phyloP scores from a whole-genome alignment of 2,113 vertebrate genomes.

The Lepus timidus region DNA sequence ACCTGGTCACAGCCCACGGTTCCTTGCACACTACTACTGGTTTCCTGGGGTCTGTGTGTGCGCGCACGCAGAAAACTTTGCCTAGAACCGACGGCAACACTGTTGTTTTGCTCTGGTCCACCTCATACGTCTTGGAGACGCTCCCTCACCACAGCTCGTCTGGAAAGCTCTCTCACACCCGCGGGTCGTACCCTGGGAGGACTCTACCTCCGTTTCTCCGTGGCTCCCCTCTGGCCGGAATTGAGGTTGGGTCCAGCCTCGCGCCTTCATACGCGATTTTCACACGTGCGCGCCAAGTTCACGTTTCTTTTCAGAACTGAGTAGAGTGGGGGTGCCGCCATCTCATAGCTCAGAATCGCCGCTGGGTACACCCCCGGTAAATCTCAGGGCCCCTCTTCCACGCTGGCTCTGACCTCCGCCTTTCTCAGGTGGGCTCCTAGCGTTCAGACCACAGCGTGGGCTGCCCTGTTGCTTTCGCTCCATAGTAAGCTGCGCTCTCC shows the following conservation, averaged over 20 bases:
- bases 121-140: neutral
- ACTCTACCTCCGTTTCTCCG: neutral
- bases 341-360: rapidly evolving
- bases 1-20: neutral
- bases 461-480: too few species aligned
- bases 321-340: neutral
- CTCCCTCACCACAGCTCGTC: neutral
- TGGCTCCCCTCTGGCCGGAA: neutral
- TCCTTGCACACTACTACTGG: too few species aligned
- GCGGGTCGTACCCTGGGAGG: too few species aligned
- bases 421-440: rapidly evolving
- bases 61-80: neutral
- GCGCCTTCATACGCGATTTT: neutral
- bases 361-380: rapidly evolving
- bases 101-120: neutral
- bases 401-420: neutral
- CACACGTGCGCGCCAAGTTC: neutral
- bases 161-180: too few species aligned
- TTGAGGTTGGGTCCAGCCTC: neutral
- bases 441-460: neutral
- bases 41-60: neutral
- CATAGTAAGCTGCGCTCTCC: too few species aligned
- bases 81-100: too few species aligned
- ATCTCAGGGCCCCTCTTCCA: neutral
- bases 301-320: neutral